Base-by-base conservation (phyloP, 2,888 invertebrate genomes). In the Macrophya alboannulata region DNA sequence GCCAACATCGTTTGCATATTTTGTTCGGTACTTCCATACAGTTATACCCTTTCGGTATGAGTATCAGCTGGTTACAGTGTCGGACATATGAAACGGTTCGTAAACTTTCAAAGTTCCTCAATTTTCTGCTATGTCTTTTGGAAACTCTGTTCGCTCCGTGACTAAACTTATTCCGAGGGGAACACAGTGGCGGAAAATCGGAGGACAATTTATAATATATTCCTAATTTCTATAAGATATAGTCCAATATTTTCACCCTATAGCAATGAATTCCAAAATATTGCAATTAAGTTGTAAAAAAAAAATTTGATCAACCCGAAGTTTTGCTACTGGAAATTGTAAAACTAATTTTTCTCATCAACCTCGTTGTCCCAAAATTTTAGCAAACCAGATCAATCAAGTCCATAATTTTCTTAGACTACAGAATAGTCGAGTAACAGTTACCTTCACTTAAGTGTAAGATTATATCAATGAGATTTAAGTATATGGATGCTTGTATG, bases 1-100 rank as follows among this genome's bases (percentile, higher is more conserved):
- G 68, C 68, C 68, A 68, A 68, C 17, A 68, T 68, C 68, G 68
- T 68, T 68, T 68, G 68, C 68, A 68, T 68, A 68, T 68, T 68
- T 15, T 17, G 15, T 37, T 68, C 37, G 37, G 37, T 68, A 37
- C 68, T 31, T 68, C 17, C 37, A n/a, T n/a, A 37, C 68, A 68
- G 68, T 68, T 68, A 37, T 68, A 68, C 68, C 37, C 4, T 68
- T 68, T 17, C 37, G 68, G 12, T 37, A 6, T 12, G 68, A 37
- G 68, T 68, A 68, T 68, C 68, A 68, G 68, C 68, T 37, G 68
- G 68, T 68, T 37, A 68, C 37, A 68, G 17, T 37, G 37, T 68
- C 68, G 37, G 68, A 68, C 68, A 68, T 68, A 37, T 68, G 31
- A 17, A 68, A 68, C 68, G 6, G 37, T 15, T 68, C n/a, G 6